These are phyloP conservation scores for Lypha dubia DNA, from an alignment of 2,888 invertebrate species.

Conservation along the genomic window DNA sequence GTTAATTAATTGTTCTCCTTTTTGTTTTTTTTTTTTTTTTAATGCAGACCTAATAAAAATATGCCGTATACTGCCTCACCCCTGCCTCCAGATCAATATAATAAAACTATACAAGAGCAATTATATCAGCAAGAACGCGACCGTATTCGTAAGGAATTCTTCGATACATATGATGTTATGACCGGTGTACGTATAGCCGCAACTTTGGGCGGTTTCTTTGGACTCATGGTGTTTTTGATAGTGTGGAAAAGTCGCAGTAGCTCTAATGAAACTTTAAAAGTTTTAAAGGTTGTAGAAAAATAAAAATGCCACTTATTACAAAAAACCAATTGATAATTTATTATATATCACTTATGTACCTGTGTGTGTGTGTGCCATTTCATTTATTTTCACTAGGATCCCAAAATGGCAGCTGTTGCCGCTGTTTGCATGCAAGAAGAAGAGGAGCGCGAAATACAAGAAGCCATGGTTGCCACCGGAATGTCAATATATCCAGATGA, in stretches of 20 bases:
- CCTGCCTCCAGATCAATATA: slow-evolving; percentile 73
- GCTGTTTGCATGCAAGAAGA: slow-evolving; percentile 90
- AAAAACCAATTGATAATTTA: neutral
- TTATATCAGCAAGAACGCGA: slow-evolving; percentile 85
- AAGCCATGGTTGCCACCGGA: slow-evolving; percentile 88
- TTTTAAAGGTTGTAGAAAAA: slow-evolving; percentile 84
- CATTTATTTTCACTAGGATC: slow-evolving; percentile 84
- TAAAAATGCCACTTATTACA: neutral
- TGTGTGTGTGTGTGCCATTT: too few relatives aligned
- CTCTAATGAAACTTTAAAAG: slow-evolving; percentile 88
- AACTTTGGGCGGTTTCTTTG: slow-evolving; percentile 95
- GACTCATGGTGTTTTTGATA: slow-evolving; percentile 94
- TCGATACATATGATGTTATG: slow-evolving; percentile 96
- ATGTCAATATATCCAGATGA: slow-evolving; percentile 84
- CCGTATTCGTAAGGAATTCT: slow-evolving; percentile 91
- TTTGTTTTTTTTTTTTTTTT: neutral
- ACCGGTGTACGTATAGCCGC: slow-evolving; percentile 96
- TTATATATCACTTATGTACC: too few relatives aligned
- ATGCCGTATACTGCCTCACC: slow-evolving; percentile 73
- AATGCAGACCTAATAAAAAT: slow-evolving; percentile 67
- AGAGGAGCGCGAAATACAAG: slow-evolving; percentile 89
- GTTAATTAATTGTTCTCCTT: neutral
- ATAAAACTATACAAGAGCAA: slow-evolving; percentile 79
- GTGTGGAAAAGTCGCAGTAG: slow-evolving; percentile 94
- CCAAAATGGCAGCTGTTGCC: slow-evolving; percentile 90